A percentile compares a stretch with the other conserved stretches of the same genome.
These are phyloP conservation scores for Chrysopa pallens DNA, from an alignment of 1,140 invertebrate species.

Conservation along the genomic window DNA sequence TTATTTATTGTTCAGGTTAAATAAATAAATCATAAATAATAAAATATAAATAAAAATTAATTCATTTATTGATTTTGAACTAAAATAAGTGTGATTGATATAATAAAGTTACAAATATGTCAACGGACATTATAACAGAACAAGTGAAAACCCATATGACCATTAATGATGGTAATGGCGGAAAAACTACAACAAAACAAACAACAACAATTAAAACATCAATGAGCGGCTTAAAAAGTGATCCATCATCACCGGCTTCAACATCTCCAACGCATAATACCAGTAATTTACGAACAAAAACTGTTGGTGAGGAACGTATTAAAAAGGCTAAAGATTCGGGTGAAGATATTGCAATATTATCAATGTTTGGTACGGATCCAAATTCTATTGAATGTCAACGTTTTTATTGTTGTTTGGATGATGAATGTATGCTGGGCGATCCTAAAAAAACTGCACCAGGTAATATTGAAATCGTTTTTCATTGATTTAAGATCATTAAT, in stretches of 20 bases:
- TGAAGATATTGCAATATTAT: conserved; percentile 69
- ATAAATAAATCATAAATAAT: too few relatives aligned
- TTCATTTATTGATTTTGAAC: too few relatives aligned
- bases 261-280: not conserved
- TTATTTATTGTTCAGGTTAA: too few relatives aligned
- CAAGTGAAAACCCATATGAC: conserved; percentile 47
- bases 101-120: conserved; percentile 29
- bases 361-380: conserved; percentile 52
- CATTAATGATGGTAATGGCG: conserved; percentile 7
- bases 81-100: too few relatives aligned
- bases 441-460: conserved; percentile 56
- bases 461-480: too few relatives aligned
- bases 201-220: not conserved
- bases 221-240: not conserved
- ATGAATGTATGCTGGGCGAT: conserved; percentile 58
- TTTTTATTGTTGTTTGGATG: conserved; percentile 56
- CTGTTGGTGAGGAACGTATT: conserved; percentile 55
- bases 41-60: too few relatives aligned
- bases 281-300: conserved; percentile 46
- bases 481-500: too few relatives aligned
- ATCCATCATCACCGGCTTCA: not conserved
- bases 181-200: not conserved
- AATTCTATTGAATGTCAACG: conserved; percentile 34
- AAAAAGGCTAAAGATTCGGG: conserved; percentile 56
- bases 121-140: conserved; percentile 54